Conservation (phyloP, 2,888 invertebrate species). For the Cheilosia variabilis region DNA sequence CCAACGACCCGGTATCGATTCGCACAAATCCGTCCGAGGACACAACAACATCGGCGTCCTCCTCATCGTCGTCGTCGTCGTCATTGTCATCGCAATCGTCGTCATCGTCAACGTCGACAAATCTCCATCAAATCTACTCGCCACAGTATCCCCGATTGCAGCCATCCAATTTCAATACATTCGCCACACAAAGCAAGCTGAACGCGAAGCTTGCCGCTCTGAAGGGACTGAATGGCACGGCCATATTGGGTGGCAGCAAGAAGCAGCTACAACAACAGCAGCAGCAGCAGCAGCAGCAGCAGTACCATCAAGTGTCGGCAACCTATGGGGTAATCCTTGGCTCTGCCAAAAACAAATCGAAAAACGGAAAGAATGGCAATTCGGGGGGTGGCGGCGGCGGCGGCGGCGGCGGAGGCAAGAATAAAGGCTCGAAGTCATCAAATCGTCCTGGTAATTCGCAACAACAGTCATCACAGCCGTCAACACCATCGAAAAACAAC, state of each 20-base stretch:
- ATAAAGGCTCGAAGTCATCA: slow-evolving; percentile 76
- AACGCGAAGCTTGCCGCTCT: slow-evolving; percentile 62
- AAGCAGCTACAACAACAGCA: slow-evolving; percentile 62
- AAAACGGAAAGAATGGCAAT: slow-evolving; percentile 76
- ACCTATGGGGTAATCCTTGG: slow-evolving; percentile 80
- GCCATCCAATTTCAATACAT: slow-evolving; percentile 79
- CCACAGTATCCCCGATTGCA: slow-evolving; percentile 82
- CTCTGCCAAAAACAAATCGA: slow-evolving; percentile 76
- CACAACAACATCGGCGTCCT: slow-evolving; percentile 80
- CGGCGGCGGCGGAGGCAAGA: slow-evolving; percentile 76
- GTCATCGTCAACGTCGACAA: slow-evolving; percentile 78
- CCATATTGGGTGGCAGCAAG: slow-evolving; percentile 64
- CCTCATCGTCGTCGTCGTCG: slow-evolving; percentile 71
- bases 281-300: slow-evolving; percentile 75
- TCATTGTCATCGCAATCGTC: slow-evolving; percentile 73
- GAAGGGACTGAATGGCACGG: slow-evolving; percentile 65
- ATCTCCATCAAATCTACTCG: slow-evolving; percentile 82
- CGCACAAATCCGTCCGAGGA: slow-evolving; percentile 79
- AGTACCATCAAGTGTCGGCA: slow-evolving; percentile 81
- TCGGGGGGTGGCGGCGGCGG: slow-evolving; percentile 64
- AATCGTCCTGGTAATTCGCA: slow-evolving; percentile 70
- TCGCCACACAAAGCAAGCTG: slow-evolving; percentile 60
- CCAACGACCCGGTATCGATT: slow-evolving; percentile 86
- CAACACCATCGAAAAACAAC: slow-evolving; percentile 79
- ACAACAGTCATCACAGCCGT: slow-evolving; percentile 53